Base-by-base conservation (phyloP, 2,113 vertebrate genomes). In the Nycticorax nycticorax region DNA sequence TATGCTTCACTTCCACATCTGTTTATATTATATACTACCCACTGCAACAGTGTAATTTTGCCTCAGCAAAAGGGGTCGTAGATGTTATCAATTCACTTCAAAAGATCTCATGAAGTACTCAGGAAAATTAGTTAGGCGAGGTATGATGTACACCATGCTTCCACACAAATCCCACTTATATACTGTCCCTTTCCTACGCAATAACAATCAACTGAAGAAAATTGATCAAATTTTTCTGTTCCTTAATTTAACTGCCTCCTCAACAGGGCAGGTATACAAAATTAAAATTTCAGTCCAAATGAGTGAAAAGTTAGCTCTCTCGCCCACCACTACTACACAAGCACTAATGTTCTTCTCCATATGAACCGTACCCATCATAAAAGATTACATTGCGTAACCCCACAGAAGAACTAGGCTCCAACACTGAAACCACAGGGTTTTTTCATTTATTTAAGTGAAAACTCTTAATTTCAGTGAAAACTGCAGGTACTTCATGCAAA, bases 21-120 rank as follows among this genome's bases (percentile, higher is more conserved):
- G 26, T 33, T 28, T 41, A 4, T 33, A 21, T n/a, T 48, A 48
- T 10, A 30, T 10, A 45, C 10, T 19, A 16, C 33, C 45, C 64
- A 21, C 3, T 28, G 13, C 2, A 1, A 76, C 22, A 24, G 5
- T 3, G 13, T 24, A 39, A n/a, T 17, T 89, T 68, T 71, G 33
- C 18, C 37, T 59, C 68, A 71, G 64, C 15, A 4, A 1, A 53
- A 71, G n/a, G 9, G 12, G 50, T 20, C 1, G 0, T 18, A 16
- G 12, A 43, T 0, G 0, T 37, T 48, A 77, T 6, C 52, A 41
- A 22, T 48, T 57, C 22, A 26, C 47, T 45, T 50, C 57, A 55
- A 39, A 43, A n/a, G 39, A 28, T 20, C 17, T 41, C 64, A 30
- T 33, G 12, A 55, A 72, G 19, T 28, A 43, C 39, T 77, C 47